Conservation (phyloP, 2,888 invertebrate genomes). For the Diplazon laetatorius region DNA sequence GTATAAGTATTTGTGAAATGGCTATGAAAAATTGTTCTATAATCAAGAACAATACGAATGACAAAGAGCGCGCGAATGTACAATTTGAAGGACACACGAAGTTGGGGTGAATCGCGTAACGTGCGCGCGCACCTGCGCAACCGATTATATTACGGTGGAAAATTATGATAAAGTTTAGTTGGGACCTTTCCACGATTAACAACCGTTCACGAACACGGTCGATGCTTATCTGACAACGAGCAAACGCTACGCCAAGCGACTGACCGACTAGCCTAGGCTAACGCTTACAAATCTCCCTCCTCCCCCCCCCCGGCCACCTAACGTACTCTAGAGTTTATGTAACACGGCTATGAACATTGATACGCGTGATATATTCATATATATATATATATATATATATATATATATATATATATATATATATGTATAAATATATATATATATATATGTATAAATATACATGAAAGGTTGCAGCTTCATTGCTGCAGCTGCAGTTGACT, state of each 20-base stretch:
- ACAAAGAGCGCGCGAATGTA: too few relatives aligned
- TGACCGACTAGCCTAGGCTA: slow-evolving; percentile 10
- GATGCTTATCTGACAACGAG: slow-evolving; percentile 47
- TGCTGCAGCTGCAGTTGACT: too few relatives aligned
- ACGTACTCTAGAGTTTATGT: slow-evolving; percentile 40
- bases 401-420: background rate
- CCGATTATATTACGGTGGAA: too few relatives aligned
- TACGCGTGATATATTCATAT: background rate
- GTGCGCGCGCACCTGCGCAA: too few relatives aligned
- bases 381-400: background rate
- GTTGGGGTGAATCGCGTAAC: too few relatives aligned
- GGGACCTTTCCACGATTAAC: slow-evolving; percentile 3
- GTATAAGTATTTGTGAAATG: too few relatives aligned
- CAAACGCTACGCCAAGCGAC: slow-evolving; percentile 36
- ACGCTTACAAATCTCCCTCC: too few relatives aligned
- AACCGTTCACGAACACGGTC: slow-evolving; percentile 40
- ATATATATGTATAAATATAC: too few relatives aligned
- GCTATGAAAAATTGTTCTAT: too few relatives aligned
- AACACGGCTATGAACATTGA: slow-evolving; percentile 10
- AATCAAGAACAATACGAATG: too few relatives aligned
- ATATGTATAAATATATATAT: background rate
- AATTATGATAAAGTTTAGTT: slow-evolving; percentile 10
- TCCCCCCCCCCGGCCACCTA: slow-evolving; percentile 38
- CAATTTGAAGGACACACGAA: too few relatives aligned
- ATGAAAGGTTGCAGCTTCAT: too few relatives aligned